Conservation (phyloP, 92 coral and sea anemone species). For the Paramuricea clavata region DNA sequence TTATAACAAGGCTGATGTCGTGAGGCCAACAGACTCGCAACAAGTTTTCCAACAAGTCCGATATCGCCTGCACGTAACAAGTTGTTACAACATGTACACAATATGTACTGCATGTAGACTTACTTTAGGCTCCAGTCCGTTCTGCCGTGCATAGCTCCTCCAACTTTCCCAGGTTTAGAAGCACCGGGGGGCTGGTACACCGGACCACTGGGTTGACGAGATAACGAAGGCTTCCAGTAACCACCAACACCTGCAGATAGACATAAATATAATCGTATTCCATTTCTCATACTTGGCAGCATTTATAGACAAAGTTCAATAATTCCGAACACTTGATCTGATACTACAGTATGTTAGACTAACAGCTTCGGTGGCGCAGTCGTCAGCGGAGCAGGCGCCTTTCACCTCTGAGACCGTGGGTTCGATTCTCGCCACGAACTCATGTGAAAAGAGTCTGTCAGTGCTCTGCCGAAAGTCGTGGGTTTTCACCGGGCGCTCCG, state of each 20-base stretch:
- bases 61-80: neutral
- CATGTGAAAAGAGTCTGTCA: no score
- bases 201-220: conserved; percentile 90
- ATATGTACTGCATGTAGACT: conserved; percentile 26
- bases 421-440: no score
- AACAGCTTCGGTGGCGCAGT: no score
- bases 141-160: conserved; percentile 82
- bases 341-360: no score
- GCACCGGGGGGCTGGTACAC: conserved; percentile 96
- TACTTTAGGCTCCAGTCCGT: conserved; percentile 96
- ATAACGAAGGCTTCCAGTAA: conserved; percentile 83
- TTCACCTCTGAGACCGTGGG: no score
- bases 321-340: no score
- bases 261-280: neutral
- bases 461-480: no score
- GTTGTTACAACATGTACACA: neutral
- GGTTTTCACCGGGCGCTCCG: no score
- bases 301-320: neutral
- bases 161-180: conserved; percentile 74
- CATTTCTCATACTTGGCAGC: no score
- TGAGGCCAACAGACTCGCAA: no score
- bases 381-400: no score
- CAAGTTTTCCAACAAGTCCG: neutral
- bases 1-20: no score
- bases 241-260: conserved; percentile 65